A percentile compares a stretch with the other conserved stretches of the same genome.
phyloP scores from a whole-genome alignment of 2,113 vertebrate genomes.

The Brachypodius melanocephalos region DNA sequence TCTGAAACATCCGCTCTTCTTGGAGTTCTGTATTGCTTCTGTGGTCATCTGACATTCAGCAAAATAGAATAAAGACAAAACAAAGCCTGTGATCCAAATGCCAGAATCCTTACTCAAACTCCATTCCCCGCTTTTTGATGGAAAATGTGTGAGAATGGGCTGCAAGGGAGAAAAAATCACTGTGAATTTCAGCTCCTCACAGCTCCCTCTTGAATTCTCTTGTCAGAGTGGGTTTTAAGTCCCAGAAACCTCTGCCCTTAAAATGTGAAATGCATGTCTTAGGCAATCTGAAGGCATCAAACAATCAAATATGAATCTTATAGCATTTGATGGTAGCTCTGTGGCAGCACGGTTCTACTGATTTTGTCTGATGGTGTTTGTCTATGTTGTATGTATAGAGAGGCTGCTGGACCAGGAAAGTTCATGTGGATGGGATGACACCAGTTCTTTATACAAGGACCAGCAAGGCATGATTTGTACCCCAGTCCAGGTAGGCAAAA shows the following conservation, averaged over 20 bases:
- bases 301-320: not conserved
- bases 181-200: not conserved
- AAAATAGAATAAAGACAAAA: constrained; percentile 26
- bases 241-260: not conserved
- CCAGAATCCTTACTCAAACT: not conserved
- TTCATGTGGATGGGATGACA: not conserved
- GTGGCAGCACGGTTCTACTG: not conserved
- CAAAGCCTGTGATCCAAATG: constrained; percentile 4
- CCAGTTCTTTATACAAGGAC: not conserved
- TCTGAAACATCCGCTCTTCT: not conserved
- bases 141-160: not conserved
- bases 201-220: not conserved
- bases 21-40: not conserved
- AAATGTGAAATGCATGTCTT: not conserved
- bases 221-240: not conserved
- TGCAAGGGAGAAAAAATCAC: not conserved
- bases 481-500: fast-evolving
- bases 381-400: not conserved
- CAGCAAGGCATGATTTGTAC: not conserved
- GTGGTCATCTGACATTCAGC: constrained; percentile 1
- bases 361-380: not conserved
- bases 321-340: not conserved
- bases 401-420: not conserved
- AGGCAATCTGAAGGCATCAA: not conserved
- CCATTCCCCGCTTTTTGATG: not conserved